phyloP scores from a whole-genome alignment of 2,888 invertebrate genomes.

The Drosophila heteroneura region DNA sequence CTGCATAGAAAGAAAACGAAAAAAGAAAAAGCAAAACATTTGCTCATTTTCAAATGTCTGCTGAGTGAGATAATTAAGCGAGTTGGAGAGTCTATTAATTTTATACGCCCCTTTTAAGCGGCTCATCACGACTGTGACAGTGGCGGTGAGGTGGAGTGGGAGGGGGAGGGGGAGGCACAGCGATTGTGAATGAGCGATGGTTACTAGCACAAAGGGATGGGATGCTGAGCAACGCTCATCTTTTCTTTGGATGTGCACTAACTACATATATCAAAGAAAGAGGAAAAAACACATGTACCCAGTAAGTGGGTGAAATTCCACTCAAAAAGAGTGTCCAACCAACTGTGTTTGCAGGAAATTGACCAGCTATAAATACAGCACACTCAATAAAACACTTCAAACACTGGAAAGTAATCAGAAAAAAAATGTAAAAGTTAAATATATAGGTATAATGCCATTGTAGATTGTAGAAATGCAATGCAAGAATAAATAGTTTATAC shows the following conservation, averaged over 20 bases:
- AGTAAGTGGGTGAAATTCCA: conserved; percentile 39
- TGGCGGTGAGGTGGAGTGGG: background rate
- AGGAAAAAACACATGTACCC: background rate
- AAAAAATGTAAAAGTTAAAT: background rate
- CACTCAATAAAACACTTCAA: conserved; percentile 2
- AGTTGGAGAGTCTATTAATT: conserved; percentile 75
- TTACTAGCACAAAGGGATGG: conserved; percentile 29
- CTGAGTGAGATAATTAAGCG: conserved; percentile 72
- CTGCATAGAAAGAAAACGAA: conserved; percentile 19
- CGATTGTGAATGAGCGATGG: conserved; percentile 24
- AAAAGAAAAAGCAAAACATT: conserved; percentile 43
- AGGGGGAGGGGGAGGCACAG: background rate
- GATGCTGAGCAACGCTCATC: conserved; percentile 48
- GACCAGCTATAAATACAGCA: background rate
- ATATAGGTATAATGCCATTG: background rate
- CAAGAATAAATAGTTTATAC: background rate
- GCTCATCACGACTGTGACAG: conserved; percentile 24
- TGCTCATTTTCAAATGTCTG: conserved; percentile 69
- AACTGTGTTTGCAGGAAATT: background rate
- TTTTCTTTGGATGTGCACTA: conserved; percentile 48
- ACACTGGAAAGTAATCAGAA: background rate
- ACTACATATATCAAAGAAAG: background rate
- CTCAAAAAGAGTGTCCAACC: conserved; percentile 1
- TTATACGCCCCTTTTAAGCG: conserved; percentile 70
- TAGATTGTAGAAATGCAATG: background rate